Evolutionary conservation across 64 coral and sea anemone species (phyloP).

Genomic region (Trachythela sp.): DNA sequence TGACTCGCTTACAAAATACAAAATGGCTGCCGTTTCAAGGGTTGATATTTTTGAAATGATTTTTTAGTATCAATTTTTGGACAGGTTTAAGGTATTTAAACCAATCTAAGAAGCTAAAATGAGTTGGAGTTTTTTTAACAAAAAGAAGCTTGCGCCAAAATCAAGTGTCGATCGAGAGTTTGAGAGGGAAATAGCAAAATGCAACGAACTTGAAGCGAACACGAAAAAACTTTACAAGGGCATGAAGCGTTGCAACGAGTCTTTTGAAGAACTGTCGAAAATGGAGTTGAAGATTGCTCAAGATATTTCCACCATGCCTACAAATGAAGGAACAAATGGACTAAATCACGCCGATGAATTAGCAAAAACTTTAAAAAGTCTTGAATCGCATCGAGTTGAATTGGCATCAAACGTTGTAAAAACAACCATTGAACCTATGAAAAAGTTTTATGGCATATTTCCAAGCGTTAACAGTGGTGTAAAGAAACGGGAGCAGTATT

Average conservation of each 20-base stretch:
- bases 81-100: not conserved
- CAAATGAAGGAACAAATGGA: not conserved
- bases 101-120: not conserved
- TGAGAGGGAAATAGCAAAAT: not conserved
- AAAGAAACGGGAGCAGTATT: not conserved
- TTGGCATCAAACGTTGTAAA: conserved; percentile 5
- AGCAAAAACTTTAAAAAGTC: not conserved
- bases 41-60: not conserved
- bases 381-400: not conserved
- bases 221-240: conserved; percentile 11
- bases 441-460: not conserved
- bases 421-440: conserved; percentile 13
- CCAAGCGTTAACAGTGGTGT: conserved; percentile 5
- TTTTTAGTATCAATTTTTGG: not conserved
- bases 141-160: not conserved
- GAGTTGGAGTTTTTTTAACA: conserved; percentile 23
- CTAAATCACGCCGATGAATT: not conserved
- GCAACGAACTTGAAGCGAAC: not conserved
- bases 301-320: not conserved
- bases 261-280: conserved; percentile 8
- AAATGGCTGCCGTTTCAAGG: no score
- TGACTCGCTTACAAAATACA: no score
- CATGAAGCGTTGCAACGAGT: conserved; percentile 16
- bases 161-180: conserved; percentile 15
- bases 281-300: not conserved